Percentiles rank a stretch among this genome's conserved stretches.
Conservation (phyloP, 1,140 invertebrate species). For the Danaus plexippus region DNA sequence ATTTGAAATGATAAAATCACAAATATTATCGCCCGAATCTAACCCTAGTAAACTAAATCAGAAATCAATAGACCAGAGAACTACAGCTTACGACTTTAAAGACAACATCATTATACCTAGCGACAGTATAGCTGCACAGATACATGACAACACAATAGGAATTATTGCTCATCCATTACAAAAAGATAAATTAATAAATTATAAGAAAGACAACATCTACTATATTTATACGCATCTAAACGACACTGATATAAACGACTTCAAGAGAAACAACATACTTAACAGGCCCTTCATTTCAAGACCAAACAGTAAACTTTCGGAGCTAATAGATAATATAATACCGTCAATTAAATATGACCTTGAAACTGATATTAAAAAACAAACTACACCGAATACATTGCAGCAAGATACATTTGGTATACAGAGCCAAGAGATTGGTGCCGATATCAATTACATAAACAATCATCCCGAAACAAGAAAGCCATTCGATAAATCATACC, state of each 20-base stretch:
- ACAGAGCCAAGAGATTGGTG: slow-evolving; percentile 21
- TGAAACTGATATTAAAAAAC: slow-evolving; percentile 43
- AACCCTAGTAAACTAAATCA: background rate
- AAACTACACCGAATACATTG: slow-evolving; percentile 40
- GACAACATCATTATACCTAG: slow-evolving; percentile 31
- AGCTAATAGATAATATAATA: slow-evolving; percentile 21
- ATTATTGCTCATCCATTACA: slow-evolving; percentile 53
- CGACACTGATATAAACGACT: slow-evolving; percentile 10
- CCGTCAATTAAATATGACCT: slow-evolving; percentile 53
- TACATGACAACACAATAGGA: slow-evolving; percentile 55
- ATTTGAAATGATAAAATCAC: slow-evolving; percentile 40
- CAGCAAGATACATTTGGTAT: slow-evolving; percentile 40
- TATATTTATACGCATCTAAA: slow-evolving; percentile 46
- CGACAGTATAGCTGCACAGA: slow-evolving; percentile 51
- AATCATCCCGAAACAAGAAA: slow-evolving; percentile 29
- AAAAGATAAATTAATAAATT: slow-evolving; percentile 51
- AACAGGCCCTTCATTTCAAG: background rate
- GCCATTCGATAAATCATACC: slow-evolving; percentile 31
- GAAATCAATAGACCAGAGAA: slow-evolving; percentile 9
- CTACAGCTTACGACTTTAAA: slow-evolving; percentile 17
- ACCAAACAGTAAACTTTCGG: too few species aligned
- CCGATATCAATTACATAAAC: slow-evolving; percentile 36
- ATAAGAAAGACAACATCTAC: slow-evolving; percentile 59
- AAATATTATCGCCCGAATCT: slow-evolving; percentile 13
- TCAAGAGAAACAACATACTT: slow-evolving; percentile 13